Percentiles rank a stretch among this genome's conserved stretches.
phyloP scores from a whole-genome alignment of 2,888 invertebrate species.

The Dolomedes plantarius region DNA sequence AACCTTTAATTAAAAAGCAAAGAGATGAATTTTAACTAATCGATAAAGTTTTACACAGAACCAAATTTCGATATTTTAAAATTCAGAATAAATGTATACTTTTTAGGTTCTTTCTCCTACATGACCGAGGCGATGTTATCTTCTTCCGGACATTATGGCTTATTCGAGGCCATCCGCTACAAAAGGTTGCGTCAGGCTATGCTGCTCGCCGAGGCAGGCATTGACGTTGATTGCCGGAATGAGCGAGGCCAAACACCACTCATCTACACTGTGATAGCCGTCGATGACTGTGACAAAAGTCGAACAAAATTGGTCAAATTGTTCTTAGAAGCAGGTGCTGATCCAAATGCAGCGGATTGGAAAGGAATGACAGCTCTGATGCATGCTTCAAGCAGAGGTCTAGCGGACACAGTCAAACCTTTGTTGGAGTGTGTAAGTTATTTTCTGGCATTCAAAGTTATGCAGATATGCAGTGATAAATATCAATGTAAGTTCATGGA shows the following conservation, averaged over 20 bases:
- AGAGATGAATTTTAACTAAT: no score
- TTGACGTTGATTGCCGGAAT: conserved; percentile 73
- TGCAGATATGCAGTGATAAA: no score
- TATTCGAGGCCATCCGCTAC: conserved; percentile 69
- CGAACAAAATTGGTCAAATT: conserved; percentile 54
- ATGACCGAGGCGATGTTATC: not conserved
- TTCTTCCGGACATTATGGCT: conserved; percentile 52
- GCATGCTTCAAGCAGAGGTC: conserved; percentile 72
- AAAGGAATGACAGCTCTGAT: conserved; percentile 69
- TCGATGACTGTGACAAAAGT: conserved; percentile 55
- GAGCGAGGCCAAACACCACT: conserved; percentile 73
- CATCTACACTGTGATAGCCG: conserved; percentile 57
- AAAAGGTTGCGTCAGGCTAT: conserved; percentile 58
- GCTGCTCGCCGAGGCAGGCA: conserved; percentile 73
- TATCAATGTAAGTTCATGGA: no score
- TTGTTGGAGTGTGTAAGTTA: conserved; percentile 73
- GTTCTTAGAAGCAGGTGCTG: conserved; percentile 66
- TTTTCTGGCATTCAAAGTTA: no score
- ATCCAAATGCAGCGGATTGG: conserved; percentile 68
- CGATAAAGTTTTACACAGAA: no score
- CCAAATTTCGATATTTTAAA: no score
- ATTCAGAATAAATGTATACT: no score
- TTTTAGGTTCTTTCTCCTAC: not conserved
- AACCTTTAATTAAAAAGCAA: no score
- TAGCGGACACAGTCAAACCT: conserved; percentile 57